Evolutionary conservation across 1,140 invertebrate genomes (phyloP), one percentile per base, ranked within the genome.

Genomic region (Drosophila sturtevanti): DNA sequence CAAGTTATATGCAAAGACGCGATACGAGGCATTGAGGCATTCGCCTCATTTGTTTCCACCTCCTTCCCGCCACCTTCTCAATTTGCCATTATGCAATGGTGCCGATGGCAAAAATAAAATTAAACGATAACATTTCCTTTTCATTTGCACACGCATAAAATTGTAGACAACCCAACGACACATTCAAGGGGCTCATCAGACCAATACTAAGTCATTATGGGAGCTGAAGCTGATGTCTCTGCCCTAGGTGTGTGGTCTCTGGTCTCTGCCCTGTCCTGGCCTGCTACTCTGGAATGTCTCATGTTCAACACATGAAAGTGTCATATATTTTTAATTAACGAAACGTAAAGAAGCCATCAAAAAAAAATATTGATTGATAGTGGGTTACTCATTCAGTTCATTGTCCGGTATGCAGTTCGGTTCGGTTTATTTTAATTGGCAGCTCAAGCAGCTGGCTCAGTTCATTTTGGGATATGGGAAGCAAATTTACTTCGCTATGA

Each of bases 61-160:
- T 38, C 59, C 61, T 73, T 12, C 12, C 31, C n/a, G n/a, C n/a
- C n/a, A n/a, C 27, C 5, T 31, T 35, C 71, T 59, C 24, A 38
- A 52, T 58, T 60, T 67, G 68, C 37, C 73, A 89, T 89, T 90
- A 79, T 60, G 72, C 75, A 80, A 65, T 58, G 62, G 63, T 55
- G 89, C 89, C 89, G 73, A 52, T 70, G 89, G 89, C 89, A 55
- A 85, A 89, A 90, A 90, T 90, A 89, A 90, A 90, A 90, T 90
- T 90, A 90, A 90, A 90, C 73, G 89, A 90, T 85, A 90, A 90
- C 85, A 89, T 89, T 89, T 89, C 85, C 80, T 80, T 89, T 89
- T 89, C 84, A 87, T 87, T 89, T 89, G 75, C 73, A 79, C 79
- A 82, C 79, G 84, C 84, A 89, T 73, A 62, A 82, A 79, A 79